A percentile compares a stretch with the other conserved stretches of the same genome.
Conservation (phyloP, 2,888 invertebrate genomes). For the Spilosoma lubricipeda region DNA sequence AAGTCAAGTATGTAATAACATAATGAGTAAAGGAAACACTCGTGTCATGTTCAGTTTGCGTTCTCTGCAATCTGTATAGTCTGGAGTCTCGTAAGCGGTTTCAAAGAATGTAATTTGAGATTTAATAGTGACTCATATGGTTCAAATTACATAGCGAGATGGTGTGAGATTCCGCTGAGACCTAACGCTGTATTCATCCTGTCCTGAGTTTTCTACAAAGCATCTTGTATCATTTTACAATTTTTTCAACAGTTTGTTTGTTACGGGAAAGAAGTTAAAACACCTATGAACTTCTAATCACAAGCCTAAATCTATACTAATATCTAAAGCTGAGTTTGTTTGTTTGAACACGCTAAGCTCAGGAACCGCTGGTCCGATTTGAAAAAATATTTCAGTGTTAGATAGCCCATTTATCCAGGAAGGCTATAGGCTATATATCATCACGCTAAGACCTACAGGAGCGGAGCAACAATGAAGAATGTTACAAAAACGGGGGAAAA, state of each 20-base stretch:
- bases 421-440: too few relatives aligned
- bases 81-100: background rate
- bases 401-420: too few relatives aligned
- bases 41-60: background rate
- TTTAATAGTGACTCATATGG: background rate
- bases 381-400: too few relatives aligned
- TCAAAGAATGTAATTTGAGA: background rate
- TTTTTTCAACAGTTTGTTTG: background rate
- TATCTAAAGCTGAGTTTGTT: too few relatives aligned
- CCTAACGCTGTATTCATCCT: background rate
- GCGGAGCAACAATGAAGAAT: too few relatives aligned
- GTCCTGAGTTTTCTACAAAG: background rate
- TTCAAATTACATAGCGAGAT: background rate
- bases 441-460: too few relatives aligned
- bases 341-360: too few relatives aligned
- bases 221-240: background rate
- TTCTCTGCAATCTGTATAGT: background rate
- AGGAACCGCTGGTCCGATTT: too few relatives aligned
- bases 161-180: background rate
- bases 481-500: too few relatives aligned
- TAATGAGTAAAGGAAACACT: background rate
- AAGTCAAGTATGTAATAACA: background rate
- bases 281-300: background rate
- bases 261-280: background rate
- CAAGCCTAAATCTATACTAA: too few relatives aligned